Base-by-base conservation (phyloP, 2,888 invertebrate genomes). In the Pherbina coryleti region DNA sequence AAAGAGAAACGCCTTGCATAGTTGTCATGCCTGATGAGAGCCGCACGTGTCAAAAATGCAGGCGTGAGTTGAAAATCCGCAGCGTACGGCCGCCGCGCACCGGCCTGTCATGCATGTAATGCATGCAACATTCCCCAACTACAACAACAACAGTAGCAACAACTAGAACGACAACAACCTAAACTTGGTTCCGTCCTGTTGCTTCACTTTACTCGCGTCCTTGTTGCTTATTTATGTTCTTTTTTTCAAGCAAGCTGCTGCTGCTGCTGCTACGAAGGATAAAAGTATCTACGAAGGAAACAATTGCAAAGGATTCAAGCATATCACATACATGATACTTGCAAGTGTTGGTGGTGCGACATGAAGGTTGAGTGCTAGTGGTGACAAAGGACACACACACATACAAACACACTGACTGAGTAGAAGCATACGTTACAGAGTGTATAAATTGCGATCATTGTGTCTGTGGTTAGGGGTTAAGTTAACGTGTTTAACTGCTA, bases 141-240 rank as follows among this genome's bases (percentile, higher is more conserved):
- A n/a, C n/a, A 64, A 64, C 64, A 64, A 17, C 31, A 64, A 64
- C 9, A n/a, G n/a, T n/a, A 14, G 14, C 7, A 64, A 64, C 64
- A 31, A 64, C 64, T 28, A 64, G 3, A 3, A 69, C 11, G 17
- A 69, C 37, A 57, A 57, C 19, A 72, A 57, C 34, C 11, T 31
- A 19, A 55, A 72, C 72, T n/a, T 57, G 34, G n/a, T 71, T 31
- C 37, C 60, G 57, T 72, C 72, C 72, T 72, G 72, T 72, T 72
- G 72, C 72, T 72, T 72, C 72, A 72, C 71, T 71, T 71, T 51
- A 71, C 19, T 57, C 55, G 72, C 37, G 37, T 60, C 72, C 72
- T 72, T 72, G 70, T 71, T 53, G 55, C 72, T 57, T 72, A 57
- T 72, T 57, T 72, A 55, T 72, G 57, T 5, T 66, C 37, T 14